A percentile compares a stretch with the other conserved stretches of the same genome.
Evolutionary conservation across 2,113 vertebrate genomes (phyloP).

Genomic region (Fulica atra): DNA sequence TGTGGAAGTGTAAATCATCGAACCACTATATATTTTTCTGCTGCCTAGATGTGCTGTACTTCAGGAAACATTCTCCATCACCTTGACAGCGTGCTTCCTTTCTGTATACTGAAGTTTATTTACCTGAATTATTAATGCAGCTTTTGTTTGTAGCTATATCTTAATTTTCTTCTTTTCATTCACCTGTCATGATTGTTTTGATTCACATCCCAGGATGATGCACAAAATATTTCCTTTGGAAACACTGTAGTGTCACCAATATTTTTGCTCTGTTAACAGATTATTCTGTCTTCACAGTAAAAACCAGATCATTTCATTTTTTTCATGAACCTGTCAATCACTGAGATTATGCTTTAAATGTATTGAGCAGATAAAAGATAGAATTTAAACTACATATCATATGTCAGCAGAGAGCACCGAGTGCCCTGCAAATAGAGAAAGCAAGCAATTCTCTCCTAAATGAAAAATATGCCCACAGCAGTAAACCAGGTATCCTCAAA

Average conservation of each 20-base stretch:
- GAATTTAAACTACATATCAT: constrained; percentile 69
- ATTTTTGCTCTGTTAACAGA: constrained; percentile 74
- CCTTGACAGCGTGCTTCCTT: constrained; percentile 72
- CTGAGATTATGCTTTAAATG: constrained; percentile 70
- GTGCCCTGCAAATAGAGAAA: constrained; percentile 36
- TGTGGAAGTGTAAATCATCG: constrained; percentile 48
- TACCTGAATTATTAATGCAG: constrained; percentile 79
- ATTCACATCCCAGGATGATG: constrained; percentile 68
- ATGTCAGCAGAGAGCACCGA: constrained; percentile 61
- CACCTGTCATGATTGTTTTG: constrained; percentile 75
- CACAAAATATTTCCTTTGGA: constrained; percentile 75
- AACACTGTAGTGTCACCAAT: constrained; percentile 63
- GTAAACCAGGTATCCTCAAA: background rate
- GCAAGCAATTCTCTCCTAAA: constrained; percentile 16
- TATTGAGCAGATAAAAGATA: constrained; percentile 68
- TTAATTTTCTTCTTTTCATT: constrained; percentile 78
- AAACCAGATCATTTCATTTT: constrained; percentile 57
- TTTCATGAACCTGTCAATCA: constrained; percentile 74
- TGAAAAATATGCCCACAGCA: constrained; percentile 38
- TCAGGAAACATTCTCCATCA: constrained; percentile 68
- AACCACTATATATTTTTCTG: constrained; percentile 50
- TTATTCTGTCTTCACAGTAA: constrained; percentile 69
- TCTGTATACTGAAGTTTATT: constrained; percentile 75
- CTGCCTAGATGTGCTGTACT: constrained; percentile 47
- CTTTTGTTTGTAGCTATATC: constrained; percentile 76